Evolutionary conservation across 2,113 vertebrate genomes (phyloP), one percentile per base, ranked within the genome.

Genomic region (Gasterosteus nipponicus): DNA sequence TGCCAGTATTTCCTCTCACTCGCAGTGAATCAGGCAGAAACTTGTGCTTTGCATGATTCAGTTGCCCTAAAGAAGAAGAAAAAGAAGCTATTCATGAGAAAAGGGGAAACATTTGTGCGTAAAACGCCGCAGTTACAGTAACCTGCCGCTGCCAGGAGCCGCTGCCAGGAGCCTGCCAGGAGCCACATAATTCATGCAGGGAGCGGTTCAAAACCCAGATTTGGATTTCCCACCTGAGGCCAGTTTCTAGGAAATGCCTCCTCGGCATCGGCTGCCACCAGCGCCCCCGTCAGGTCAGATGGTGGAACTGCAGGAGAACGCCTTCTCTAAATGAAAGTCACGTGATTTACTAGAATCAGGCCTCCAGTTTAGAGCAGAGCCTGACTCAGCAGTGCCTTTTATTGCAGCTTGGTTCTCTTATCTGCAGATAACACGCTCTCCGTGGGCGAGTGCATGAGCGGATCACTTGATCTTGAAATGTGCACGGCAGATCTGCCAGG

Each of bases 301-400:
- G 0, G 0, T 0, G 14, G 10, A 68, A 60, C 35, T 80, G 26
- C 75, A 75, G 5, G 1, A 4, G 3, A 18, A 0, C 1, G 10
- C 5, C 3, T 81, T 82, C 71, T 35, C 15, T 22, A 54, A 54
- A 54, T 5, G 16, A 12, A 83, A 89, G 80, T 87, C 89, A 90
- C 77, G 83, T 90, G 89, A 77, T 90, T 90, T 86, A 63, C 0
- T 49, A 51, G 86, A 89, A 90, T 62, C 73, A 41, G 51, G 66
- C 38, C 76, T 69, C 3, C 1, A 19, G 56, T 2, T 70, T 2
- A 11, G 10, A 75, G 60, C 33, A 62, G 29, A 54, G 15, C 9
- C 10, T 74, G 49, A 72, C 16, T 82, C 84, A 83, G 75, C 73
- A 49, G 4, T 47, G 26, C 7, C 8, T 46, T 26, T 49, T 4